Conservation (phyloP, 2,888 invertebrate species). For the Cerastoderma edule region DNA sequence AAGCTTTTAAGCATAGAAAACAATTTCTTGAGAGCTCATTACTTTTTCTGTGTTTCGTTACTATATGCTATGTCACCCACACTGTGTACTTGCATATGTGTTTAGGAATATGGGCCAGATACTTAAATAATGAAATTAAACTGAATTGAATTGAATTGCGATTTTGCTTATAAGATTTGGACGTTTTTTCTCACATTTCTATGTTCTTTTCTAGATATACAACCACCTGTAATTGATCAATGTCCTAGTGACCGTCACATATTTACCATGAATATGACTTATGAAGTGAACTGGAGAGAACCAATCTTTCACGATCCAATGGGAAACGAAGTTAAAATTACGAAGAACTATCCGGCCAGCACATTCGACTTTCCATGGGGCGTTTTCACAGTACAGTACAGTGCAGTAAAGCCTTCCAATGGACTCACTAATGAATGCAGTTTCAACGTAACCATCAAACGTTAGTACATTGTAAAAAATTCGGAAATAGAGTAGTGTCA, state of each 20-base stretch:
- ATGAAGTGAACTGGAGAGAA: constrained; percentile 29
- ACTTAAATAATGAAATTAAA: too few relatives aligned
- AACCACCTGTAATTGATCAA: constrained; percentile 37
- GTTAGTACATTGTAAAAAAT: too few relatives aligned
- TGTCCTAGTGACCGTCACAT: constrained; percentile 29
- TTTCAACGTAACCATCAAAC: constrained; percentile 38
- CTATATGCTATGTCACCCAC: too few relatives aligned
- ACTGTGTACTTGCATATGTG: too few relatives aligned
- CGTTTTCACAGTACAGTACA: constrained; percentile 40
- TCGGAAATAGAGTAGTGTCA: too few relatives aligned
- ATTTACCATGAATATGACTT: constrained; percentile 31
- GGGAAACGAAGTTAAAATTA: constrained; percentile 20
- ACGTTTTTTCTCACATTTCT: too few relatives aligned
- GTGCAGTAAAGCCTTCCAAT: constrained; percentile 38
- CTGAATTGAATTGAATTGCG: too few relatives aligned
- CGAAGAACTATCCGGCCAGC: constrained; percentile 38
- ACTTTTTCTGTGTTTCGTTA: too few relatives aligned
- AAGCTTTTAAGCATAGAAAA: too few relatives aligned
- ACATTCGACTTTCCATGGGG: constrained; percentile 53
- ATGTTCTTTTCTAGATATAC: constrained; percentile 30
- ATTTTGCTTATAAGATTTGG: too few relatives aligned
- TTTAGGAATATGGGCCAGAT: too few relatives aligned
- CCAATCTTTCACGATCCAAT: constrained; percentile 45
- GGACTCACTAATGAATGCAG: constrained; percentile 42
- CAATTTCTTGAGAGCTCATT: too few relatives aligned